Conservation (phyloP, 2,797 vertebrate species). For the Columba guinea region DNA sequence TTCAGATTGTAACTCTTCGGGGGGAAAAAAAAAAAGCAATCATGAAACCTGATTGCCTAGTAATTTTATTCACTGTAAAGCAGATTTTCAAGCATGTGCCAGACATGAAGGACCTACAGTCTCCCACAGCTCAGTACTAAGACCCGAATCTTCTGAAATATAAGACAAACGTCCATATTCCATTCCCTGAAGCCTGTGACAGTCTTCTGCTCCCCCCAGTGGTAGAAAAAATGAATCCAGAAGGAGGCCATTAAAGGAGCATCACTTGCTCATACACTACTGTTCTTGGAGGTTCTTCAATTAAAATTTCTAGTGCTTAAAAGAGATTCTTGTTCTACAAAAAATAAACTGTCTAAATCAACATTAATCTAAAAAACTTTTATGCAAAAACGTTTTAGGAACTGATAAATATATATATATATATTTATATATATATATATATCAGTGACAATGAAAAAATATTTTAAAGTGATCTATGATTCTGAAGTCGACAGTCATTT, state of each 20-base stretch:
- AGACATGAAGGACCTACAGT: not conserved
- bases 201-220: slow-evolving; percentile 55
- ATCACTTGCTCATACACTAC: not conserved
- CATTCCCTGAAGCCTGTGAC: not conserved
- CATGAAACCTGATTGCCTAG: not conserved
- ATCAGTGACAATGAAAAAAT: not conserved
- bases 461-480: not conserved
- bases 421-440: not conserved
- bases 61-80: not conserved
- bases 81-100: not conserved
- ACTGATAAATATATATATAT: not conserved
- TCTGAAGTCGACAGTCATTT: not conserved
- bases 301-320: not conserved
- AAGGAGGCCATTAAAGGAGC: not conserved
- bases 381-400: not conserved
- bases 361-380: not conserved
- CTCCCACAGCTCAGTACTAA: not conserved
- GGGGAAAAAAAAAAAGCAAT: not conserved
- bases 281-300: not conserved
- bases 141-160: not conserved
- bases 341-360: not conserved
- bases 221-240: not conserved
- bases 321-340: not conserved
- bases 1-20: not conserved
- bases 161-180: not conserved